These are phyloP conservation scores for Arvicanthis niloticus DNA, from an alignment of 2,113 vertebrate genomes.

Conservation along the genomic window DNA sequence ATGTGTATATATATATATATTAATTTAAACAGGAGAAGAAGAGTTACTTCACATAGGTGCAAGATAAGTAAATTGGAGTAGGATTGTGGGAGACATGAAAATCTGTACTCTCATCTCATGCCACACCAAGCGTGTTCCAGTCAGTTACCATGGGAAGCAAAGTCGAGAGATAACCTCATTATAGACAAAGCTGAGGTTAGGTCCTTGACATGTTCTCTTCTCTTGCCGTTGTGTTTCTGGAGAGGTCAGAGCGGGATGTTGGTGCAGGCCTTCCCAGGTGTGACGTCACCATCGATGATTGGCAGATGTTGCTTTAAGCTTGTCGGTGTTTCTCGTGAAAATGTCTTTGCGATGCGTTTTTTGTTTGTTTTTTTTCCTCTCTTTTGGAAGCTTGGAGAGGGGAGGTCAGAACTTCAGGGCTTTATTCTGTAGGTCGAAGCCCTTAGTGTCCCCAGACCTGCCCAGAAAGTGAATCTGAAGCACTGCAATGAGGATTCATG, in stretches of 20 bases:
- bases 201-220: neutral
- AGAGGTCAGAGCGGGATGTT: neutral
- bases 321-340: neutral
- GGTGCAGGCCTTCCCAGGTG: neutral
- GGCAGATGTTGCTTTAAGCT: neutral
- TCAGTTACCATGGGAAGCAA: rapidly evolving
- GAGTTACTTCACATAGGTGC: neutral
- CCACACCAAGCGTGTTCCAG: rapidly evolving
- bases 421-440: rapidly evolving
- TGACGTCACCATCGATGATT: rapidly evolving
- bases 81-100: neutral
- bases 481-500: rapidly evolving
- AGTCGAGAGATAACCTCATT: too few species aligned
- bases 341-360: rapidly evolving
- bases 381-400: neutral
- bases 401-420: too few species aligned
- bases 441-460: rapidly evolving
- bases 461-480: neutral
- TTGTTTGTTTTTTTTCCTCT: neutral
- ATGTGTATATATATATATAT: neutral
- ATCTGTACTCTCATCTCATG: rapidly evolving
- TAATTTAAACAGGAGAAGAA: neutral
- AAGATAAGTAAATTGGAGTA: neutral
- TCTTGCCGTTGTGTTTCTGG: neutral
- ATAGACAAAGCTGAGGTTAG: too few species aligned